These are phyloP conservation scores for Solea solea DNA, from an alignment of 2,113 vertebrate species.

Conservation along the genomic window DNA sequence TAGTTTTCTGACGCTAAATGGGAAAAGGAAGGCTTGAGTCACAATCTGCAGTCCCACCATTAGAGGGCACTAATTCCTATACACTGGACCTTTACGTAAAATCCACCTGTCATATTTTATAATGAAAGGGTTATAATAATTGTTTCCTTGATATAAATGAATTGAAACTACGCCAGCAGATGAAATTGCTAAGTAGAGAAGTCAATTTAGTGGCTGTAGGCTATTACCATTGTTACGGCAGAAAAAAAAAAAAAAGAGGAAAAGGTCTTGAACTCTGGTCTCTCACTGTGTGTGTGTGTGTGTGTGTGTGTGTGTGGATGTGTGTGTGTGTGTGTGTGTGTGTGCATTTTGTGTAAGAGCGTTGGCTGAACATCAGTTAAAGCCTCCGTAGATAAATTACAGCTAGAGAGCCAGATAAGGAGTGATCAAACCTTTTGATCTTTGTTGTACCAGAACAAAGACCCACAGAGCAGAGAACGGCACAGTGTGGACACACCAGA, in stretches of 20 bases:
- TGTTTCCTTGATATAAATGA: background rate
- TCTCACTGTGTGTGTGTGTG: background rate
- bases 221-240: background rate
- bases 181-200: background rate
- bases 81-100: too few relatives aligned
- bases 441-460: conserved; percentile 23
- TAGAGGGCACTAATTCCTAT: too few relatives aligned
- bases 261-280: too few relatives aligned
- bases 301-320: conserved; percentile 2
- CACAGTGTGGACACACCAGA: background rate
- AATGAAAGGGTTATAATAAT: background rate
- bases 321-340: background rate
- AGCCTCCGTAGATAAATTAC: background rate
- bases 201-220: too few relatives aligned
- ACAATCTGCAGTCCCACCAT: too few relatives aligned
- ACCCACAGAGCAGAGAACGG: conserved; percentile 6
- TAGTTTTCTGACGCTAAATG: too few relatives aligned
- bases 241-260: too few relatives aligned
- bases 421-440: conserved; percentile 5
- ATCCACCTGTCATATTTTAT: too few relatives aligned
- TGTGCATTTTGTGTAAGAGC: background rate
- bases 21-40: too few relatives aligned
- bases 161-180: background rate
- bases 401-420: conserved; percentile 36
- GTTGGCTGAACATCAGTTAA: conserved; percentile 55